phyloP scores from a whole-genome alignment of 1,140 invertebrate species.

The Bacillus rossius region DNA sequence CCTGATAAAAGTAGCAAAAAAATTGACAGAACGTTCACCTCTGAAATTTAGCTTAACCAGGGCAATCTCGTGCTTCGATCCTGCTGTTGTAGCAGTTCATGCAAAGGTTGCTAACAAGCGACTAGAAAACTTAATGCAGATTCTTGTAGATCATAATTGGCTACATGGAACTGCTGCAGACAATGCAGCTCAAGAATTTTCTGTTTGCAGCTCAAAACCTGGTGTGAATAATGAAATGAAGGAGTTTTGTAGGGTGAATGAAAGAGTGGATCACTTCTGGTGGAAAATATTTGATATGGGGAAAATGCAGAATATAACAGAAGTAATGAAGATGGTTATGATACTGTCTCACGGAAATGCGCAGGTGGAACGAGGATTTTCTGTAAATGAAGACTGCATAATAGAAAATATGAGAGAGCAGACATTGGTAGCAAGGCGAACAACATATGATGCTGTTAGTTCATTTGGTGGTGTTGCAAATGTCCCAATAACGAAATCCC shows the following conservation, averaged over 20 bases:
- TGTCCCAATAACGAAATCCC: conserved; percentile 4
- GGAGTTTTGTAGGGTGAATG: conserved; percentile 8
- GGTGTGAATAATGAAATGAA: conserved; percentile 7
- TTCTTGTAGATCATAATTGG: conserved; percentile 11
- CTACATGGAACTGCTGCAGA: conserved; percentile 17
- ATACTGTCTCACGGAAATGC: conserved; percentile 21
- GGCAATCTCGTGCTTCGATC: conserved; percentile 16
- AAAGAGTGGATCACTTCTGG: conserved; percentile 19
- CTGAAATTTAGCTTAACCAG: conserved; percentile 19
- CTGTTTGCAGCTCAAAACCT: conserved; percentile 7
- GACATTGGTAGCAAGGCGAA: conserved; percentile 20
- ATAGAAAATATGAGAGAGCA: conserved; percentile 20
- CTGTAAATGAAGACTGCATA: conserved; percentile 23
- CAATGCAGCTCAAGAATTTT: conserved; percentile 9
- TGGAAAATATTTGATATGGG: conserved; percentile 6
- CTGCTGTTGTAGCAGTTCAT: background rate
- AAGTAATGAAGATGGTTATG: conserved; percentile 4
- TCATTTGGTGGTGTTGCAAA: conserved; percentile 2
- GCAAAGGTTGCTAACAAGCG: background rate
- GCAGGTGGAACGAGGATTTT: conserved; percentile 23
- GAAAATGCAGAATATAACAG: background rate
- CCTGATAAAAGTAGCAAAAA: conserved; percentile 14
- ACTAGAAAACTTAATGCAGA: conserved; percentile 11
- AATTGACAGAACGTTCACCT: conserved; percentile 17
- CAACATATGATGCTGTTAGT: conserved; percentile 18